Conservation (phyloP, 2,888 invertebrate genomes). For the Hecatera dysodea region DNA sequence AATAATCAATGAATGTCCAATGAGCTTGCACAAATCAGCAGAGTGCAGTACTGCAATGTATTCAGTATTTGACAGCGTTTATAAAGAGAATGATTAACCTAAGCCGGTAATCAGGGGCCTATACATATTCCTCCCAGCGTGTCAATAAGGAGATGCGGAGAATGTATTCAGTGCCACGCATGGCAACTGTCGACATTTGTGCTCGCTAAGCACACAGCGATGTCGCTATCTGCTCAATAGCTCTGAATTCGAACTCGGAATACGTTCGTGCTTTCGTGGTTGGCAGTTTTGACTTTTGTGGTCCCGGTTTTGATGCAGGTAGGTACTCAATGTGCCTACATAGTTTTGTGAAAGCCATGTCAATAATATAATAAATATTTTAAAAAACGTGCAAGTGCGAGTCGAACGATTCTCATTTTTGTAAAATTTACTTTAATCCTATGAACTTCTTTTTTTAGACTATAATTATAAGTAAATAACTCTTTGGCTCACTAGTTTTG, state of each 20-base stretch:
- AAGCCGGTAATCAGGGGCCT: conserved; percentile 83
- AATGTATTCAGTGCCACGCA: conserved; percentile 81
- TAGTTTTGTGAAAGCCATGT: not conserved
- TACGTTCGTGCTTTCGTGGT: conserved; percentile 28
- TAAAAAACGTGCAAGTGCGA: no score
- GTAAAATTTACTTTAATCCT: no score
- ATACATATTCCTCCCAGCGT: conserved; percentile 75
- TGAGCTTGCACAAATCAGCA: conserved; percentile 57
- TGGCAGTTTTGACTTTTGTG: conserved; percentile 20
- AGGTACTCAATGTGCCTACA: not conserved
- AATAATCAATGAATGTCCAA: conserved; percentile 64
- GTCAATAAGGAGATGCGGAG: conserved; percentile 78
- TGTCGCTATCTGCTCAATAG: conserved; percentile 65
- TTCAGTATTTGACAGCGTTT: conserved; percentile 55
- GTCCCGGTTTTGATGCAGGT: not conserved
- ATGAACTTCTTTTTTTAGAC: no score
- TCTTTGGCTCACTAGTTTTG: no score
- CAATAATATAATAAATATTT: no score
- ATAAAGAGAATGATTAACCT: conserved; percentile 88
- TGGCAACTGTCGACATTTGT: conserved; percentile 81
- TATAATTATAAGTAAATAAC: no score
- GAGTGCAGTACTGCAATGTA: conserved; percentile 37
- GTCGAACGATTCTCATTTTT: no score
- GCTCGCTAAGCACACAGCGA: conserved; percentile 72
- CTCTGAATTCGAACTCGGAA: conserved; percentile 41